Percentiles rank a stretch among this genome's conserved stretches.
Evolutionary conservation across 1,140 invertebrate species (phyloP).

Genomic region (Eueides isabella): DNA sequence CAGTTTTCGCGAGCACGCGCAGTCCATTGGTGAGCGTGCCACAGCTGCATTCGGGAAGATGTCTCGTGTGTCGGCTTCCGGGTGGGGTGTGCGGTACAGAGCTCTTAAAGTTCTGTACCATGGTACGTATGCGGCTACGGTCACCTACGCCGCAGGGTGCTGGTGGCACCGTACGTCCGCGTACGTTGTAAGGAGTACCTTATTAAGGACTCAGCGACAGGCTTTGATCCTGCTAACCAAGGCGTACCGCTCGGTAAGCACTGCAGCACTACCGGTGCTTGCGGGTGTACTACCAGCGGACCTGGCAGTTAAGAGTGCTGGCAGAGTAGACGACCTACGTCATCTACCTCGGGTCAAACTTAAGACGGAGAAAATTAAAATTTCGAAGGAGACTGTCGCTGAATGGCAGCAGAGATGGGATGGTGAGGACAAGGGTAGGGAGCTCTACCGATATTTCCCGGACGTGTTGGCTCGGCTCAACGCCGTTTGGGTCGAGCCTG

Average conservation of each 20-base stretch:
- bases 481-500: slow-evolving; percentile 28
- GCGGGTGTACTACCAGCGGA: slow-evolving; percentile 51
- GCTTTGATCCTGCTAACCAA: slow-evolving; percentile 44
- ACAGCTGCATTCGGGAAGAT: too few species aligned
- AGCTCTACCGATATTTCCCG: slow-evolving; percentile 13
- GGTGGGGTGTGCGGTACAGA: slow-evolving; percentile 18
- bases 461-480: slow-evolving; percentile 18
- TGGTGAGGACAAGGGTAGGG: slow-evolving; percentile 14
- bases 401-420: slow-evolving; percentile 35
- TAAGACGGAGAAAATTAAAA: background rate
- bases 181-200: background rate
- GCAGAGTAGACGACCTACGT: slow-evolving; percentile 8
- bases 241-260: slow-evolving; percentile 48
- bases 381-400: slow-evolving; percentile 1
- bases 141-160: slow-evolving; percentile 21
- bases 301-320: slow-evolving; percentile 47
- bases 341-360: background rate
- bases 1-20: background rate
- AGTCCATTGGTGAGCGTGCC: too few species aligned
- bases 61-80: background rate
- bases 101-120: slow-evolving; percentile 15
- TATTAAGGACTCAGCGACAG: slow-evolving; percentile 39
- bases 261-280: slow-evolving; percentile 46
- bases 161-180: background rate
- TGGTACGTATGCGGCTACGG: slow-evolving; percentile 48